These are phyloP conservation scores for Alethe castanea DNA, from an alignment of 2,113 vertebrate genomes.

Conservation along the genomic window DNA sequence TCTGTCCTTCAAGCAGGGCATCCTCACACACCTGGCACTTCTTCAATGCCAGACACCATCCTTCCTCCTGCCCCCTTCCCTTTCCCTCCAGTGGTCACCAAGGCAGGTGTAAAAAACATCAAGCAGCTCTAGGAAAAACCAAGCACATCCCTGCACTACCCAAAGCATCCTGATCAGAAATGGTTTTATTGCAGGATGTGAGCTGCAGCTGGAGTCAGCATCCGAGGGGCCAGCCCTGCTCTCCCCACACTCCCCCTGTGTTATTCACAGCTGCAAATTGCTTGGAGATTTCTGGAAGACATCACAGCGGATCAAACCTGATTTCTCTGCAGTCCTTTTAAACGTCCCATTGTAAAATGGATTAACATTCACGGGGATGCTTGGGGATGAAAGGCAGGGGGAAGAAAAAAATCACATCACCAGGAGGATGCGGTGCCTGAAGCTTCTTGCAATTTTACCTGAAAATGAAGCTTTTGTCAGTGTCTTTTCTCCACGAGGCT, in stretches of 20 bases:
- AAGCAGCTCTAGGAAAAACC: background rate
- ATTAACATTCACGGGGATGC: conserved; percentile 34
- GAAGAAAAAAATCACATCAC: background rate
- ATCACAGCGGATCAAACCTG: background rate
- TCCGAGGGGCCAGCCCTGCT: background rate
- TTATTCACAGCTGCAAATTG: conserved; percentile 55
- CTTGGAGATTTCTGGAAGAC: conserved; percentile 49
- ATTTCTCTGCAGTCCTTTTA: conserved; percentile 35
- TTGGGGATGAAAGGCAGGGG: background rate
- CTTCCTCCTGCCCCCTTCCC: background rate
- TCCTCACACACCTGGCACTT: background rate
- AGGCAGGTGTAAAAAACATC: background rate
- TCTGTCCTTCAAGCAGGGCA: background rate
- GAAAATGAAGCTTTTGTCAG: conserved; percentile 57
- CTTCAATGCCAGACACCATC: background rate
- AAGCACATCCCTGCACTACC: background rate
- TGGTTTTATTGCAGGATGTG: background rate
- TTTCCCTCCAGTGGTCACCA: background rate
- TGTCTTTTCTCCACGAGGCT: conserved; percentile 14
- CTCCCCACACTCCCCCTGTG: background rate
- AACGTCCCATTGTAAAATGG: conserved; percentile 18
- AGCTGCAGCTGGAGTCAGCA: background rate
- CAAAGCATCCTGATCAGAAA: background rate
- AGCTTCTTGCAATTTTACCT: conserved; percentile 12
- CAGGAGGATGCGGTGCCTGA: background rate